Evolutionary conservation across 2,113 vertebrate genomes (phyloP), one percentile per base, ranked within the genome.

Genomic region (Psettodes erumei): DNA sequence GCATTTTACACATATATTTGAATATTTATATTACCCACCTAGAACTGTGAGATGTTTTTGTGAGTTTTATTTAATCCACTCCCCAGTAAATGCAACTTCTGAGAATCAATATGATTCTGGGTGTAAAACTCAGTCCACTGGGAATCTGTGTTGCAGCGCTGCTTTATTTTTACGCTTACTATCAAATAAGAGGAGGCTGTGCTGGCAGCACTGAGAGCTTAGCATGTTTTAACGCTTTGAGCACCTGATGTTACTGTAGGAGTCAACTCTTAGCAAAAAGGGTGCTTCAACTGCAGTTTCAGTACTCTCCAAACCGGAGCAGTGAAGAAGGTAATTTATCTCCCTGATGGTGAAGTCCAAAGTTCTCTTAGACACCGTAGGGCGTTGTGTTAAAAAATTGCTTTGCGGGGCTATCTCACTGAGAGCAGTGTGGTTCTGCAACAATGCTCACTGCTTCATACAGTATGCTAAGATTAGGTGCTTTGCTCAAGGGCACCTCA

Each of bases 91-190:
- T 35, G 38, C 51, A 48, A 45, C 81, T 48, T 18, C 21, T 19
- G 32, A 62, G 37, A 83, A 81, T 86, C 70, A 71, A 78, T 86
- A 72, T 42, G 53, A 69, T 58, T 59, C 68, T 68, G 4, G 30
- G 35, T 25, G 53, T 58, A 60, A 50, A 63, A 50, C 32, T 67
- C 58, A 33, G n/a, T n/a, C n/a, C 48, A 37, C 60, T 40, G 12
- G 12, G 38, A 73, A 43, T 43, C 62, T 32, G 33, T 43, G 37
- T 50, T 21, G 6, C 63, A 63, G 8, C 15, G 2, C 59, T 37
- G 35, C 50, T 23, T 59, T 43, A 48, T 59, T 70, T 76, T 60
- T 75, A 65, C 47, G 55, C 59, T 43, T 37, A 28, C 70, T 53
- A 60, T 68, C 47, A 54, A 35, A 55, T 56, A 25, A 42, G 54